Evolutionary conservation across 1,140 invertebrate genomes (phyloP), one percentile per base, ranked within the genome.

Genomic region (Trissolcus basalis): DNA sequence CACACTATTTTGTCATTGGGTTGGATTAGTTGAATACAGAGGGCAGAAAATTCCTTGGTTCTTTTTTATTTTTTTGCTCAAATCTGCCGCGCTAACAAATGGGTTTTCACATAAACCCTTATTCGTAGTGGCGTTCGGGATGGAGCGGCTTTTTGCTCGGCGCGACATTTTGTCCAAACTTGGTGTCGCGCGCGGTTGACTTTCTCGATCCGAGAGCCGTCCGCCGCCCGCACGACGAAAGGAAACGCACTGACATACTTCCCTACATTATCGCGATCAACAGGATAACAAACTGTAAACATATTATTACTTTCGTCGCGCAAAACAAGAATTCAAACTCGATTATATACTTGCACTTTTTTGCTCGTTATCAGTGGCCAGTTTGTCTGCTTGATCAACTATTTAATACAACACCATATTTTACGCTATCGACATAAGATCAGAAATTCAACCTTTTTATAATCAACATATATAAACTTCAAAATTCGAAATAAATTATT

Each of bases 81-180:
- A 16, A 5, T 4, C 27, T 15, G 51, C 49, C 19, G 19, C 19
- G 19, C 19, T 65, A 56, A 65, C 56, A 65, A 65, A 65, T 65
- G 51, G 44, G 4, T 14, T 56, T 67, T 45, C 19, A 27, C 19
- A 27, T 27, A 27, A 27, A 27, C 4, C 39, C 45, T 33, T 44
- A 54, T 43, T n/a, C 36, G n/a, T 14, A 32, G 47, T 44, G 56
- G 56, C 47, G 54, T 50, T 47, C 16, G 53, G 13, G 58, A 65
- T 65, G 35, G 51, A 44, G 3, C 13, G 43, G 44, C 14, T 13
- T 48, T 50, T 32, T 11, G 35, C 16, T 39, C 11, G 44, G n/a
- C 35, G 13, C 32, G 35, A 50, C 47, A 50, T 56, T 65, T 65
- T 65, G 53, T 49, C 51, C 63, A 55, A 65, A 65, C 63, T 56